phyloP scores from a whole-genome alignment of 2,113 vertebrate species.

The Cryptomyrus ogoouensis region DNA sequence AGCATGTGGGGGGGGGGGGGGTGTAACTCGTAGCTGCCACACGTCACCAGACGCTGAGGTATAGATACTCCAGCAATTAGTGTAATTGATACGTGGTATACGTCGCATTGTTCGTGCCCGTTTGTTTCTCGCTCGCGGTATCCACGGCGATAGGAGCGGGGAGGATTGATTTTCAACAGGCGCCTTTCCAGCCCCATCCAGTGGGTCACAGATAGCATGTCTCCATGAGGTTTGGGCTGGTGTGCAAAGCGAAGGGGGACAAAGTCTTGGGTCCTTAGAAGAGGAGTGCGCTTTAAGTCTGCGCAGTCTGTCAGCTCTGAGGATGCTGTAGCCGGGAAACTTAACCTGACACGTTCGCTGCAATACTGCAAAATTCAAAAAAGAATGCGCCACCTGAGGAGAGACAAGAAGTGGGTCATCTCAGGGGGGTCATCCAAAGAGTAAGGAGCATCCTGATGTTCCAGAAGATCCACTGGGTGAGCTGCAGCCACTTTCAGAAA shows the following conservation, averaged over 20 bases:
- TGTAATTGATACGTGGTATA: constrained; percentile 98
- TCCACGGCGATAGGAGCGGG: constrained; percentile 61
- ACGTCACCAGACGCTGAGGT: constrained; percentile 77
- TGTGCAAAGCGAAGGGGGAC: constrained; percentile 61
- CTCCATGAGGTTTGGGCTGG: constrained; percentile 55
- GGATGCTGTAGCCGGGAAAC: constrained; percentile 52
- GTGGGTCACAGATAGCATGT: constrained; percentile 73
- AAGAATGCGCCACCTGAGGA: neutral
- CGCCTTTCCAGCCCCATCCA: constrained; percentile 60
- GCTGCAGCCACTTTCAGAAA: neutral
- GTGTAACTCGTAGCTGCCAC: constrained; percentile 67
- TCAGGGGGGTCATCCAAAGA: constrained; percentile 23
- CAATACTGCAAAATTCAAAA: constrained; percentile 19
- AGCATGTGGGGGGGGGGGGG: constrained; percentile 58
- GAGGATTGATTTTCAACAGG: constrained; percentile 80
- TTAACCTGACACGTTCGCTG: constrained; percentile 34
- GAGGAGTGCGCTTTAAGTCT: constrained; percentile 50
- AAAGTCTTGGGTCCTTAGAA: constrained; percentile 49
- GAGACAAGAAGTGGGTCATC: neutral
- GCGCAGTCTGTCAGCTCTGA: constrained; percentile 49
- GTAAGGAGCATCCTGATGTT: neutral
- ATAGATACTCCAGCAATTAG: constrained; percentile 86
- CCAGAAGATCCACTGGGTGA: neutral
- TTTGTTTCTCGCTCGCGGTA: constrained; percentile 92
- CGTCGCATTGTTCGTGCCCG: constrained; percentile 86